Evolutionary conservation across 30 jellyfish, hydroid and myxozoan genomes (phyloP).

Genomic region (Sanderia malayensis): DNA sequence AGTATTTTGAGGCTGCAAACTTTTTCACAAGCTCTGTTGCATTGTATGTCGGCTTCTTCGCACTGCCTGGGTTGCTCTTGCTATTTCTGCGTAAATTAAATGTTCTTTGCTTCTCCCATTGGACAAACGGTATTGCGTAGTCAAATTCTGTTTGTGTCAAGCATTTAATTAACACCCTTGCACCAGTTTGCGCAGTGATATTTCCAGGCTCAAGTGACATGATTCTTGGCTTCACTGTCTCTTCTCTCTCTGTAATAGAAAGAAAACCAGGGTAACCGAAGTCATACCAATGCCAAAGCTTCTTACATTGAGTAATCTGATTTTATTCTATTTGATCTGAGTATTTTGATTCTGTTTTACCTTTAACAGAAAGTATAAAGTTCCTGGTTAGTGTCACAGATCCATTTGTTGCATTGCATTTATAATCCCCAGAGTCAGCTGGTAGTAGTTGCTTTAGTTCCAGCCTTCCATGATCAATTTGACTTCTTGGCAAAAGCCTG

Average conservation of each 20-base stretch:
- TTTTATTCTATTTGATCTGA: no score
- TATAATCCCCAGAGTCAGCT: constrained; percentile 39
- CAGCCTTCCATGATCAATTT: not conserved
- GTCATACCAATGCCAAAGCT: no score
- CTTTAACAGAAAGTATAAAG: constrained; percentile 18
- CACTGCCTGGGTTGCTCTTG: not conserved
- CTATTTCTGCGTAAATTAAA: not conserved
- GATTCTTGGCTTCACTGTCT: constrained; percentile 32
- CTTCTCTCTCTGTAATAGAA: constrained; percentile 32
- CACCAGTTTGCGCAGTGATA: constrained; percentile 21
- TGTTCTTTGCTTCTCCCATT: constrained; percentile 16
- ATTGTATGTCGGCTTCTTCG: not conserved
- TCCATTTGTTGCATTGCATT: constrained; percentile 23
- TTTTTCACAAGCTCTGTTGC: not conserved
- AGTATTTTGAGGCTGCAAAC: not conserved
- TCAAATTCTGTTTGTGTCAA: constrained; percentile 6
- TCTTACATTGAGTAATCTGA: no score
- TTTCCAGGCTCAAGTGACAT: constrained; percentile 19
- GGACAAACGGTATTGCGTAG: constrained; percentile 29
- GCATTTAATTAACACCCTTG: constrained; percentile 26
- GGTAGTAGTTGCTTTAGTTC: not conserved
- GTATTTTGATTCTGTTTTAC: no score
- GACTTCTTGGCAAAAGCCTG: not conserved
- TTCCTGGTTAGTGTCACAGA: not conserved
- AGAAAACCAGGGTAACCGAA: no score